These are phyloP conservation scores for Meloidogyne floridensis DNA, from an alignment of 1,140 invertebrate species.

Conservation along the genomic window DNA sequence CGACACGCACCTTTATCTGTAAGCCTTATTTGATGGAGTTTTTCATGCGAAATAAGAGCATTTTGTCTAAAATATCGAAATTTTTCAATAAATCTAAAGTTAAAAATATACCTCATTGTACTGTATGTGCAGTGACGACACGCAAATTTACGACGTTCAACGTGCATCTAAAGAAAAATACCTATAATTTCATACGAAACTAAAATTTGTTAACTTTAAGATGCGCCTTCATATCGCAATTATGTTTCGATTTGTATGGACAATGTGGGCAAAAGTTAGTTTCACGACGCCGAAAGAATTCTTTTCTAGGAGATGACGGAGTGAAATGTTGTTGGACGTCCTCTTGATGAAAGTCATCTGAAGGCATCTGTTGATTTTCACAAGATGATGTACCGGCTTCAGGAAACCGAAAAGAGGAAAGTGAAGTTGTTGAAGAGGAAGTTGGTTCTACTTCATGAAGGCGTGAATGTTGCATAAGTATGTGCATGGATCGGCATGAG, in stretches of 20 bases:
- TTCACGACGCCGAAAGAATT: conserved; percentile 13
- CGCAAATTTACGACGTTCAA: conserved; percentile 27
- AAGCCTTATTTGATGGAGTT: conserved; percentile 10
- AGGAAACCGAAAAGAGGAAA: not conserved
- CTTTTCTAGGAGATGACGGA: not conserved
- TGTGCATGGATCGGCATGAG: conserved; percentile 38
- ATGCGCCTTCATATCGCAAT: conserved; percentile 50
- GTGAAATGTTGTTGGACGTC: not conserved
- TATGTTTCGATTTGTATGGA: conserved; percentile 44
- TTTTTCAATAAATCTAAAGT: not conserved
- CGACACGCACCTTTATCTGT: conserved; percentile 15
- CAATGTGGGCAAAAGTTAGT: conserved; percentile 36
- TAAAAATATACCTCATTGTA: conserved; percentile 27
- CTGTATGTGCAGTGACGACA: conserved; percentile 37
- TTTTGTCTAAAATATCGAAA: conserved; percentile 8
- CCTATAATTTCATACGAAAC: not conserved
- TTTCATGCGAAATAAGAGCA: conserved; percentile 22
- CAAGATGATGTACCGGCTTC: not conserved
- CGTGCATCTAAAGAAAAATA: conserved; percentile 26
- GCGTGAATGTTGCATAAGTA: conserved; percentile 32
- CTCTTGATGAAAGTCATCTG: not conserved
- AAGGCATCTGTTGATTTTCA: not conserved
- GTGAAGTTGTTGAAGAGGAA: not conserved
- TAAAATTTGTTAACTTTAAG: conserved; percentile 24
- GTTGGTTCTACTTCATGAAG: conserved; percentile 14